Base-by-base conservation (phyloP, 2,797 vertebrate species). In the Pseudochaenichthys georgianus region DNA sequence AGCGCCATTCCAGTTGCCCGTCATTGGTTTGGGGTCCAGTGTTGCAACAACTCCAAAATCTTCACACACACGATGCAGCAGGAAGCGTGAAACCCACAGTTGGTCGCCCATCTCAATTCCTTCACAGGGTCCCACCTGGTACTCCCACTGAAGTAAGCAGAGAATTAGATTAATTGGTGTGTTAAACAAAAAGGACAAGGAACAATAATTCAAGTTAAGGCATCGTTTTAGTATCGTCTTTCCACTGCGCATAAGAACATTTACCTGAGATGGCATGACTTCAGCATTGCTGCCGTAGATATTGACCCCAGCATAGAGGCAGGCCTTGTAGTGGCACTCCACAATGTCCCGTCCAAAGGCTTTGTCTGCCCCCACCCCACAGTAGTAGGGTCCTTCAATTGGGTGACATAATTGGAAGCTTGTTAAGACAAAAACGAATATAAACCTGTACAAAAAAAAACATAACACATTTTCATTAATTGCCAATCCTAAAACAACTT, bases 201-300 rank as follows among this genome's bases (percentile, higher is more conserved):
- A 51, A 9, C 10, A 46, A 21, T 16, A 17, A 28, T 6, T 21
- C 2, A 43, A 17, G 17, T 21, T 45, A 47, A 13, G n/a, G 8
- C 2, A 46, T 3, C 21, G 1, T 4, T 5, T 5, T 31, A 13
- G 11, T 5, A 28, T 48, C 48, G 28, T 45, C n/a, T 17, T 5
- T 43, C 6, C 8, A 42, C 15, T 3, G 48, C 61, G n/a, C 9
- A 5, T 59, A 3, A 19, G 0, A 1, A n/a, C 9, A 61, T 46
- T 80, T 90, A 96, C 97, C 96, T 98, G 97, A 75, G 97, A 96
- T 5, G 97, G 96, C 96, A 97, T 97, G 58, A 96, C 96, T 83
- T 98, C 97, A 1, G 96, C 96, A 0, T 97, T 98, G 78, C 95
- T 96, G 82, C 97, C 97, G 2, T 8, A 86, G 82, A 96, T 96